phyloP scores from a whole-genome alignment of 2,888 invertebrate species.

The Dermolepida albohirtum region DNA sequence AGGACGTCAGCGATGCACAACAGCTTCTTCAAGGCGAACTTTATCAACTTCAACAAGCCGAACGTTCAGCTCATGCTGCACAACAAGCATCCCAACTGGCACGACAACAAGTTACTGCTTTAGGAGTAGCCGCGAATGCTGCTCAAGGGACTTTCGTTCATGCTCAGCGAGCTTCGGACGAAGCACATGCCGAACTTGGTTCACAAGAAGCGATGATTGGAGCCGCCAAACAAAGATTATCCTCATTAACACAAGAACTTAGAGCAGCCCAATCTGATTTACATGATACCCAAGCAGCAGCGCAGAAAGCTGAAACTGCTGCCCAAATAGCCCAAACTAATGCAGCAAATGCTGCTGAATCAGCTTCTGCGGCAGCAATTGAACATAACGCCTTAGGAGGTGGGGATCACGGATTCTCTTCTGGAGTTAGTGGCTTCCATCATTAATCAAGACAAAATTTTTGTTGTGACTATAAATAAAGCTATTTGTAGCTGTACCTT shows the following conservation, averaged over 20 bases:
- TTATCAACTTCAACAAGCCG: slow-evolving; percentile 79
- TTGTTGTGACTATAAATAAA: slow-evolving; percentile 5
- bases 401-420: slow-evolving; percentile 31
- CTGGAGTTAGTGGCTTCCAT: slow-evolving; percentile 10
- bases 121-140: slow-evolving; percentile 80
- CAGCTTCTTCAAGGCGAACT: slow-evolving; percentile 77
- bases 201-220: slow-evolving; percentile 82
- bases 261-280: slow-evolving; percentile 79
- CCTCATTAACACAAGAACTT: slow-evolving; percentile 76
- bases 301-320: slow-evolving; percentile 76
- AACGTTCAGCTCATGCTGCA: slow-evolving; percentile 77
- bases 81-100: slow-evolving; percentile 75
- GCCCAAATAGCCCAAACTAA: slow-evolving; percentile 82
- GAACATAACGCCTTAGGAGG: slow-evolving; percentile 20
- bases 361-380: slow-evolving; percentile 32
- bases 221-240: slow-evolving; percentile 76
- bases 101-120: slow-evolving; percentile 72
- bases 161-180: slow-evolving; percentile 79
- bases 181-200: slow-evolving; percentile 80
- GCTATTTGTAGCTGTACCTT: not conserved
- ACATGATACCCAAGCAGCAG: slow-evolving; percentile 79
- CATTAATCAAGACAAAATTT: slow-evolving; percentile 4
- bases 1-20: slow-evolving; percentile 80
- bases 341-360: slow-evolving; percentile 74
- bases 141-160: slow-evolving; percentile 82